These are phyloP conservation scores for Oenanthe oenanthe DNA, from an alignment of 2,113 vertebrate genomes.

Conservation along the genomic window DNA sequence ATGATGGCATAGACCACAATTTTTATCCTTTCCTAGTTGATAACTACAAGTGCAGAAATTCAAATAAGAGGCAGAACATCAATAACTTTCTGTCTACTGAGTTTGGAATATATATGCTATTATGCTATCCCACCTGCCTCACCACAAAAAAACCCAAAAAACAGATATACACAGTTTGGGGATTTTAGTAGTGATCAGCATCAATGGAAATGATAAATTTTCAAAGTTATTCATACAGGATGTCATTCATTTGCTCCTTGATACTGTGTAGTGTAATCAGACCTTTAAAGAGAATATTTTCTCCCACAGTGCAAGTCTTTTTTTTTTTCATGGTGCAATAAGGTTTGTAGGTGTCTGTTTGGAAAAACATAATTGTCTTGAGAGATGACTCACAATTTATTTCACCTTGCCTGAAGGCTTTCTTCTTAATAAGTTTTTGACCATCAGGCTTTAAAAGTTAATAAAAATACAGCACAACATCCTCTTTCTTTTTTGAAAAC, in stretches of 20 bases:
- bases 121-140: not conserved
- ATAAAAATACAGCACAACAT: not conserved
- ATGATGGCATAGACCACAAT: not conserved
- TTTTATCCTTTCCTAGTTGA: not conserved
- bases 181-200: not conserved
- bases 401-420: not conserved
- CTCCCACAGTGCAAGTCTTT: not conserved
- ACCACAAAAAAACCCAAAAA: not conserved
- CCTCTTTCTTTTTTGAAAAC: not conserved
- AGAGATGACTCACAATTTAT: constrained; percentile 16
- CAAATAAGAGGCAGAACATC: not conserved
- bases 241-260: not conserved
- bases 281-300: not conserved
- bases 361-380: constrained; percentile 3
- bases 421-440: not conserved
- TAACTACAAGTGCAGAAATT: not conserved
- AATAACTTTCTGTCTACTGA: not conserved
- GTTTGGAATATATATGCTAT: not conserved
- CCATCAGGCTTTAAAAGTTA: not conserved
- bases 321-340: not conserved
- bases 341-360: not conserved
- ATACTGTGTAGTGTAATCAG: not conserved
- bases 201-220: not conserved
- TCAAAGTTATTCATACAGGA: not conserved
- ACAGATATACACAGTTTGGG: not conserved